Evolutionary conservation across 2,113 vertebrate species (phyloP).

Genomic region (Galeopterus variegatus): DNA sequence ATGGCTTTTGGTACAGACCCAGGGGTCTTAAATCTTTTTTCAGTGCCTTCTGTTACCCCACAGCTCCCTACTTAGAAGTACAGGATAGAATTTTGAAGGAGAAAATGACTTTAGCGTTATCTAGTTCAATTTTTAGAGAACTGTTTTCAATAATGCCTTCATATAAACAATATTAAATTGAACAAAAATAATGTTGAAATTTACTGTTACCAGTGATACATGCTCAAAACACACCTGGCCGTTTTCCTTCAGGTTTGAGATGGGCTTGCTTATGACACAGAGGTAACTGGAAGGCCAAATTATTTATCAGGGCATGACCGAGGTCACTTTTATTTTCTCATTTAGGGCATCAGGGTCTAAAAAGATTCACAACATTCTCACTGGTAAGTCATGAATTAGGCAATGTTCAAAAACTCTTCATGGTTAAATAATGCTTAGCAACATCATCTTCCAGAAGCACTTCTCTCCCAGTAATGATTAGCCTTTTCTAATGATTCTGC

Average conservation of each 20-base stretch:
- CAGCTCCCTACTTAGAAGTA: not conserved
- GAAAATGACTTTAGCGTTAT: not conserved
- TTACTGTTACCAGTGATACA: not conserved
- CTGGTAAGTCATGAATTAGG: not conserved
- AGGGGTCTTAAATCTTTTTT: not conserved
- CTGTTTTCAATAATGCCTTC: not conserved
- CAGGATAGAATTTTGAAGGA: not conserved
- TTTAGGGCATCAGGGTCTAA: not conserved
- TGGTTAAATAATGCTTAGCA: slow-evolving; percentile 70
- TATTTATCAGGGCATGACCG: not conserved
- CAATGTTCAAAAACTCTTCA: slow-evolving; percentile 34
- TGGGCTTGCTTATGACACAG: not conserved
- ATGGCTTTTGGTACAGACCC: not conserved
- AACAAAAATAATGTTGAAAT: slow-evolving; percentile 29
- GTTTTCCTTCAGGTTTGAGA: not conserved
- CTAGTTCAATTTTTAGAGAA: not conserved
- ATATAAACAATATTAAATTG: not conserved
- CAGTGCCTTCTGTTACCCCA: not conserved
- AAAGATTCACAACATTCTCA: not conserved
- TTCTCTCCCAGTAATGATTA: slow-evolving; percentile 67
- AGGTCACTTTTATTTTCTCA: not conserved
- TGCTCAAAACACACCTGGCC: not conserved
- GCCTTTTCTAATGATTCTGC: slow-evolving; percentile 78
- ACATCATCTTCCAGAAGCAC: slow-evolving; percentile 49
- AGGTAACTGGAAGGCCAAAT: slow-evolving; percentile 41